Base-by-base conservation (phyloP, 2,797 vertebrate species). In the Enteromius afrohamiltoni region DNA sequence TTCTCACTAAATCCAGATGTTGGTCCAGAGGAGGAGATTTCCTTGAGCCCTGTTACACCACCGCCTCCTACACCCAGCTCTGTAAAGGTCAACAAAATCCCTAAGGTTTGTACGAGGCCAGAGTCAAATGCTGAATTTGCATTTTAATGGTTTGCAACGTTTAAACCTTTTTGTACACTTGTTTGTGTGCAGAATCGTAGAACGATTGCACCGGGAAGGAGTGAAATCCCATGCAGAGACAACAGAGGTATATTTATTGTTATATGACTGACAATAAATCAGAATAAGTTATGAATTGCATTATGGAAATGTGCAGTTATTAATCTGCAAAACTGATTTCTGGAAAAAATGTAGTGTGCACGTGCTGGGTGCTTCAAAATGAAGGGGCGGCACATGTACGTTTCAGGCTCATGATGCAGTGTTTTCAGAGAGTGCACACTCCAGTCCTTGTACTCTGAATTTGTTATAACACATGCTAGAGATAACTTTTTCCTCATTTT, bases 1-100 rank as follows among this genome's bases (percentile, higher is more conserved):
- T 99, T 98, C 96, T 95, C 96, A 90, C 97, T 98, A 92, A 99
- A 99, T 90, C 96, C 97, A 85, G 96, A 98, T 89, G 95, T 99
- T 91, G 95, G 94, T 85, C 95, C 95, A 82, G 97, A 98, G 90
- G 98, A 99, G 89, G 97, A 98, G 89, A 95, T 96, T 89, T 95
- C 96, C 67, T 95, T 96, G 7, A 95, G 94, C 88, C 96, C 96
- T 83, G 97, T 97, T 91, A 96, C 96, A 62, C 95, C 95, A 64
- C 97, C 96, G 23, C 96, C 97, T 82, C 95, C 96, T 75, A 92
- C 95, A 70, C 92, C 96, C 23, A 89, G 90, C 53, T 94, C 93
- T 88, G 92, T 95, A 80, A 99, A 98, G 93, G 92, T 96, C 89
- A 98, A 95, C 92, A 99, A 97, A 96, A 96, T 97, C 75, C 94